These are phyloP conservation scores for Rhorus exstirpatorius DNA, from an alignment of 2,888 invertebrate species.

Conservation along the genomic window DNA sequence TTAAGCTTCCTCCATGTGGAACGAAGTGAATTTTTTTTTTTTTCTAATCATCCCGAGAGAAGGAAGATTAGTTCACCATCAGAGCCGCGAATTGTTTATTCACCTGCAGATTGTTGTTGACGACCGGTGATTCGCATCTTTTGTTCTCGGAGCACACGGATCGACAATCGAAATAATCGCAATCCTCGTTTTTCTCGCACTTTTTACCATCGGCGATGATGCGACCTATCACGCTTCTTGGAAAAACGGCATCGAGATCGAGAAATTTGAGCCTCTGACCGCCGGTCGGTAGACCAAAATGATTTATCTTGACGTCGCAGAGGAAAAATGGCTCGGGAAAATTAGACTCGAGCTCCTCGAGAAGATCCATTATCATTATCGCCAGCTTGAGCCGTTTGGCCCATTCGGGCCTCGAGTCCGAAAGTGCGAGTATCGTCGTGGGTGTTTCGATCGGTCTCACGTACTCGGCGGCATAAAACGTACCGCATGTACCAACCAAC, in stretches of 20 bases:
- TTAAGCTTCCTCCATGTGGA: too few species aligned
- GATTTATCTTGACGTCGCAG: slow-evolving; percentile 90
- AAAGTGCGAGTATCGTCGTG: slow-evolving; percentile 87
- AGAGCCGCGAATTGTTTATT: not conserved
- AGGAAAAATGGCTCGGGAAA: slow-evolving; percentile 89
- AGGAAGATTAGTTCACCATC: not conserved
- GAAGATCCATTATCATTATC: slow-evolving; percentile 88
- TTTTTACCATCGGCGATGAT: slow-evolving; percentile 86
- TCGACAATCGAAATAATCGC: slow-evolving; percentile 90
- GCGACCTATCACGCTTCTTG: slow-evolving; percentile 87
- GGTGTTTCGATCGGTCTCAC: slow-evolving; percentile 87
- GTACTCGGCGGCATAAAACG: slow-evolving; percentile 90
- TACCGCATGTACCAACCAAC: slow-evolving; percentile 89
- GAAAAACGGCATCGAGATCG: slow-evolving; percentile 89
- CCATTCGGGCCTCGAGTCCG: slow-evolving; percentile 88
- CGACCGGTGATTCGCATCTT: slow-evolving; percentile 87
- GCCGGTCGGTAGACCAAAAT: slow-evolving; percentile 88
- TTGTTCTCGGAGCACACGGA: slow-evolving; percentile 88
- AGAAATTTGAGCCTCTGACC: slow-evolving; percentile 88
- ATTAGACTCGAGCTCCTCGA: slow-evolving; percentile 88
- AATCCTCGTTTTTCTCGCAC: slow-evolving; percentile 89
- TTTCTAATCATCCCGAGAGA: too few species aligned
- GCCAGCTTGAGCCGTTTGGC: slow-evolving; percentile 87
- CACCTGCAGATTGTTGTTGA: slow-evolving; percentile 89
- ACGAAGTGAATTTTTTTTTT: too few species aligned